A percentile compares a stretch with the other conserved stretches of the same genome.
These are phyloP conservation scores for Ptychobarbus kaznakovi DNA, from an alignment of 2,797 vertebrate species.

Conservation along the genomic window DNA sequence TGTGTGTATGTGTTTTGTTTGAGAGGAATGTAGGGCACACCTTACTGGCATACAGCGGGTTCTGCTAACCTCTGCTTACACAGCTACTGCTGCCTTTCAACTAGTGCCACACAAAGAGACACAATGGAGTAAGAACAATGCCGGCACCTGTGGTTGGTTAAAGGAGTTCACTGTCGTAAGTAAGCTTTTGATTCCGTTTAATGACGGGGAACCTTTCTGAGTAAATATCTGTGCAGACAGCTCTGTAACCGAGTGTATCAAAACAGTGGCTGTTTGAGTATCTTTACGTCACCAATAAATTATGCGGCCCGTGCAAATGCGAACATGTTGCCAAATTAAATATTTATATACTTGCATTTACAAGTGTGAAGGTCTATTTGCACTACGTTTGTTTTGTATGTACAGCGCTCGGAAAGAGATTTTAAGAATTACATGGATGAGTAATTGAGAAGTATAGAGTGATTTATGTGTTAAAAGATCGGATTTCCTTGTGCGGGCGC, in stretches of 20 bases:
- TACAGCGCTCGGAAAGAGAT: constrained; percentile 5
- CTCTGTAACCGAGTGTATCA: neutral
- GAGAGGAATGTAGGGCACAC: constrained; percentile 52
- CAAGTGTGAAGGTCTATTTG: constrained; percentile 32
- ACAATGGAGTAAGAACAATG: constrained; percentile 36
- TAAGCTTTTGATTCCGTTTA: constrained; percentile 30
- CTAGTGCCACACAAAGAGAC: constrained; percentile 36
- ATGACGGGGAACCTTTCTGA: constrained; percentile 18
- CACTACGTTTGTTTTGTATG: constrained; percentile 26
- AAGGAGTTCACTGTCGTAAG: constrained; percentile 25
- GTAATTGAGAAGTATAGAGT: neutral
- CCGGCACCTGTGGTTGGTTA: constrained; percentile 37
- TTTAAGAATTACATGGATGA: constrained; percentile 26
- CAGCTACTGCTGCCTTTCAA: constrained; percentile 30
- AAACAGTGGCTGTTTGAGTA: constrained; percentile 18
- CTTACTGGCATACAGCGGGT: constrained; percentile 47
- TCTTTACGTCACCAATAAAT: constrained; percentile 17
- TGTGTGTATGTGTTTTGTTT: constrained; percentile 29
- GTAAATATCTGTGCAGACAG: constrained; percentile 37
- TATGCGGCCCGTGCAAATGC: neutral
- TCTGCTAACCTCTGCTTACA: constrained; percentile 22
- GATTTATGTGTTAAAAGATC: neutral
- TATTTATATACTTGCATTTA: constrained; percentile 27
- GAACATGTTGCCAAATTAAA: constrained; percentile 30
- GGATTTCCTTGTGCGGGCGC: neutral